Conservation (phyloP, 2,797 vertebrate species). For the Fratercula arctica region DNA sequence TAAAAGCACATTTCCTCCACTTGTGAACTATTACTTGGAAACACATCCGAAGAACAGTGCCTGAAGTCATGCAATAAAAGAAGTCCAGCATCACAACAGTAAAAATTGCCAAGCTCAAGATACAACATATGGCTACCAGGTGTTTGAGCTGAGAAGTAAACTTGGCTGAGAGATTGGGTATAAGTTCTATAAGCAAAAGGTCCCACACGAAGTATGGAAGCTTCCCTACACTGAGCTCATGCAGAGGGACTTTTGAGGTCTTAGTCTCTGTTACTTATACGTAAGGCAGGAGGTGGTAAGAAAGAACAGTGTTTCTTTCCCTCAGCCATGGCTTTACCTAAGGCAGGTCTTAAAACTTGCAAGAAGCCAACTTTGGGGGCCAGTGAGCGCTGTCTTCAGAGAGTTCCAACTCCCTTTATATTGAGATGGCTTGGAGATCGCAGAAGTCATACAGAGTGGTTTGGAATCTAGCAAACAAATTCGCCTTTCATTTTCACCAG, state of each 20-base stretch:
- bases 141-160: not conserved
- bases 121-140: not conserved
- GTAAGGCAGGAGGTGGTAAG: not conserved
- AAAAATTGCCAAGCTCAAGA: not conserved
- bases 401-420: not conserved
- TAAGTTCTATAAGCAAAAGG: not conserved
- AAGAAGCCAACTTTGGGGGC: not conserved
- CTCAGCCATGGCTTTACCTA: not conserved
- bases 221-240: not conserved
- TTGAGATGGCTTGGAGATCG: fast-evolving
- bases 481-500: not conserved
- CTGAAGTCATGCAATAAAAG: not conserved
- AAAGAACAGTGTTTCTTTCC: not conserved
- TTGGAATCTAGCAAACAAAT: not conserved
- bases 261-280: not conserved
- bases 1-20: not conserved
- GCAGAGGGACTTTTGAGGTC: not conserved
- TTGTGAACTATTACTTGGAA: not conserved
- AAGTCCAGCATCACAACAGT: not conserved
- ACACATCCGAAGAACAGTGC: not conserved
- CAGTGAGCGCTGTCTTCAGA: not conserved
- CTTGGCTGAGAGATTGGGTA: not conserved
- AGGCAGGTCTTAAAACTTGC: not conserved
- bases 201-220: not conserved
- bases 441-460: not conserved